A percentile compares a stretch with the other conserved stretches of the same genome.
phyloP scores from a whole-genome alignment of 2,888 invertebrate species.

The Ormyrus pomaceus region DNA sequence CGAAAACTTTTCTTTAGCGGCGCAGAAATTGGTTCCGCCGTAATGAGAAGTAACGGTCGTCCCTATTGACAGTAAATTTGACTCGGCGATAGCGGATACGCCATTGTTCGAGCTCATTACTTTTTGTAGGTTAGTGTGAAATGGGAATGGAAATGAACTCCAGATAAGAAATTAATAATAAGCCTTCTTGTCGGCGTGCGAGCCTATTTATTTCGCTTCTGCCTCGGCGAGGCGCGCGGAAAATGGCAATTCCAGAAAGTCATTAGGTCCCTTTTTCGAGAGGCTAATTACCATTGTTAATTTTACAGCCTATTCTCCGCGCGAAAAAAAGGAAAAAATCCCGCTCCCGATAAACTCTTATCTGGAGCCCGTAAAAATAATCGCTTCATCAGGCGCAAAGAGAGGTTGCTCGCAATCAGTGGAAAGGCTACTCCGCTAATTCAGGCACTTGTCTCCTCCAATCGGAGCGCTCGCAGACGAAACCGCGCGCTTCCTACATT shows the following conservation, averaged over 20 bases:
- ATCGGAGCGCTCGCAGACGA: background rate
- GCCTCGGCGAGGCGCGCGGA: background rate
- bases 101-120: constrained; percentile 32
- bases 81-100: constrained; percentile 2
- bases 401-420: too few relatives aligned
- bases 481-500: too few relatives aligned
- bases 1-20: background rate
- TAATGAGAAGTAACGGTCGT: constrained; percentile 43
- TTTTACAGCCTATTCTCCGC: too few relatives aligned
- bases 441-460: too few relatives aligned
- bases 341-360: too few relatives aligned
- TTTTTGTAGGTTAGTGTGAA: constrained; percentile 33
- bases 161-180: constrained; percentile 22
- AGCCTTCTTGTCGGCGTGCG: constrained; percentile 1
- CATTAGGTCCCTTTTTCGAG: background rate
- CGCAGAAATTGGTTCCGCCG: background rate
- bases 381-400: too few relatives aligned
- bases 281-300: too few relatives aligned
- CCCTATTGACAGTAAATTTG: constrained; percentile 11
- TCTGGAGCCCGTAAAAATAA: too few relatives aligned
- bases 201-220: background rate
- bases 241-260: constrained; percentile 21
- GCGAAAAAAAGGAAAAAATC: too few relatives aligned
- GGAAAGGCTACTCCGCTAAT: too few relatives aligned
- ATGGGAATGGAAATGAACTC: constrained; percentile 18